A percentile compares a stretch with the other conserved stretches of the same genome.
Conservation (phyloP, 1,140 invertebrate species). For the Drosophila pseudoananassae region DNA sequence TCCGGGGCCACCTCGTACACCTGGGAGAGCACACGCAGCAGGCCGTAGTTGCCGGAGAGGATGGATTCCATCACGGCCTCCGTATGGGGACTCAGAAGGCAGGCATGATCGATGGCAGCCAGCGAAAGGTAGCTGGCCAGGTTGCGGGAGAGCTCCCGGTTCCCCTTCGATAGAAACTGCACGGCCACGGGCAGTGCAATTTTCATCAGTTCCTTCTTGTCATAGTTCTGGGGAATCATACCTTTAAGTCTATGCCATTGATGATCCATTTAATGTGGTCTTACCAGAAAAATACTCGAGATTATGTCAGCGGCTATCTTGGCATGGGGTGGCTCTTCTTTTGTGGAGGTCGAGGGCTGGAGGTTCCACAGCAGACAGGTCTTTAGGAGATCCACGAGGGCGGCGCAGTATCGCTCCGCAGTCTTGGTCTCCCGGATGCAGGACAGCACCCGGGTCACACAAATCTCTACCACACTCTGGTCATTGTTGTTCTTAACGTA, state of each 20-base stretch:
- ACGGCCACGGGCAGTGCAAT: slow-evolving; percentile 94
- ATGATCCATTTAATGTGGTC: neutral
- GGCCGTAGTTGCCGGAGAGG: slow-evolving; percentile 92
- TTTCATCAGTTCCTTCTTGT: slow-evolving; percentile 94
- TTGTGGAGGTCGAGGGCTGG: slow-evolving; percentile 88
- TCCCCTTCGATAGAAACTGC: slow-evolving; percentile 95
- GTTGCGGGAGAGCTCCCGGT: slow-evolving; percentile 94
- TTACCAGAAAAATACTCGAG: slow-evolving; percentile 96
- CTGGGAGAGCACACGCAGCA: slow-evolving; percentile 93
- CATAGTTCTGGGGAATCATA: slow-evolving; percentile 87
- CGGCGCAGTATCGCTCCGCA: slow-evolving; percentile 93
- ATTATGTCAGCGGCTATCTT: slow-evolving; percentile 97
- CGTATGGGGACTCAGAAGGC: slow-evolving; percentile 92
- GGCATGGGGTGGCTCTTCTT: slow-evolving; percentile 96
- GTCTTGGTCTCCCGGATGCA: slow-evolving; percentile 95
- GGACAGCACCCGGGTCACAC: slow-evolving; percentile 93
- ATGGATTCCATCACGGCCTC: slow-evolving; percentile 95
- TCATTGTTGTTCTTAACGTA: slow-evolving; percentile 95
- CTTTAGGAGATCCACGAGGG: slow-evolving; percentile 92
- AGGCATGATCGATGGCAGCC: slow-evolving; percentile 95
- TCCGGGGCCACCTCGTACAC: slow-evolving; percentile 94
- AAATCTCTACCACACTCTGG: slow-evolving; percentile 97
- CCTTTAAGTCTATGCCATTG: neutral
- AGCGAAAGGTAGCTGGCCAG: slow-evolving; percentile 96
- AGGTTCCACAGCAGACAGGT: slow-evolving; percentile 95